These are phyloP conservation scores for Epizoanthus fatuus DNA, from an alignment of 92 coral and sea anemone species.

Conservation along the genomic window DNA sequence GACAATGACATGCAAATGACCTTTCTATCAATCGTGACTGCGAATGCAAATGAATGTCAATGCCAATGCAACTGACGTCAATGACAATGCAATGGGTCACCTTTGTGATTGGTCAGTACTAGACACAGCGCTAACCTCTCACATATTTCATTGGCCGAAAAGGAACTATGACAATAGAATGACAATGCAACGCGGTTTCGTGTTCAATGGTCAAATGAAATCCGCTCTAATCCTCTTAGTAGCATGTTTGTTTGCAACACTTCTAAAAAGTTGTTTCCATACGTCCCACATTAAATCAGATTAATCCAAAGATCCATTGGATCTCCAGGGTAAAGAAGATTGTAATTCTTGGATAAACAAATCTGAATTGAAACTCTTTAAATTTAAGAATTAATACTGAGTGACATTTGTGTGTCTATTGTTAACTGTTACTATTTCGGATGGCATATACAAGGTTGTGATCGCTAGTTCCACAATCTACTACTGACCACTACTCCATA, in stretches of 20 bases:
- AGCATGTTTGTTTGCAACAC: conserved; percentile 40
- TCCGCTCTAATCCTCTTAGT: neutral
- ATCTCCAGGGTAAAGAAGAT: neutral
- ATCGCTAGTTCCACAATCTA: neutral
- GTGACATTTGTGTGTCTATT: neutral
- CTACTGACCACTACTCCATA: no score
- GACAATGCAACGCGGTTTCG: no score
- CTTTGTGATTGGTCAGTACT: no score
- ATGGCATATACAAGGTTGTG: neutral
- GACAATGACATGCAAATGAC: no score
- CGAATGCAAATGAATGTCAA: no score
- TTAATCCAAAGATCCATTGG: neutral
- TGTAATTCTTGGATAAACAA: neutral
- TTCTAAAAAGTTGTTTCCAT: conserved; percentile 34
- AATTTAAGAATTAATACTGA: neutral
- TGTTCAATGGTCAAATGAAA: no score
- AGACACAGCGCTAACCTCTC: no score
- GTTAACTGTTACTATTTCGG: neutral
- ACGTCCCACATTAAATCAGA: conserved; percentile 27
- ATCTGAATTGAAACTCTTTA: neutral
- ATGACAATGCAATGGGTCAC: no score
- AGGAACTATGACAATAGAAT: no score
- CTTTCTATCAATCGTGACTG: no score
- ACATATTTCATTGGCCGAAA: no score
- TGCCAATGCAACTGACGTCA: no score